Evolutionary conservation across 2,113 vertebrate species (phyloP), one percentile per base, ranked within the genome.

Genomic region (Rousettus leschenaultii): DNA sequence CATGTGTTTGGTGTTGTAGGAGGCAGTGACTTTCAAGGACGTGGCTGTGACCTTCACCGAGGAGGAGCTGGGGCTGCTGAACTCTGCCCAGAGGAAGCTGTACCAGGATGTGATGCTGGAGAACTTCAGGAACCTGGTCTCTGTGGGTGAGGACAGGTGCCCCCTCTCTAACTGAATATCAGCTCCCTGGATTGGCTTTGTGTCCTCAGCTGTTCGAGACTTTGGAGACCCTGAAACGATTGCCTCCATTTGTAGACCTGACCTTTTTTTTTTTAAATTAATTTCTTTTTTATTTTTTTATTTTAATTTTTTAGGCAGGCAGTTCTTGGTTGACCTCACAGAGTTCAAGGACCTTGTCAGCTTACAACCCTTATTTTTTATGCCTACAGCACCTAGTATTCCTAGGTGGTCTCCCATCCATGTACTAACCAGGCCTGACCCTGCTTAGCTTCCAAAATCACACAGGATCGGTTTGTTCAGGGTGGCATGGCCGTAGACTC

Each of bases 61-160:
- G 68, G 92, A 94, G 51, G 95, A 96, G 48, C 12, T 94, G n/a
- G 40, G 55, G 57, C 87, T 96, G 11, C 80, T 96, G 38, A 87
- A 94, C 57, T 1, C 13, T 0, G 1, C 40, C 6, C 91, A 96
- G 48, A 96, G 65, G 82, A 74, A 74, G 59, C 57, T 96, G 66
- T 91, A 96, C 22, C 57, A 8, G 9, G 87, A 94, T 12, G 91
- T 91, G 74, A 96, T 94, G 95, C 57, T 94, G 74, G 92, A 94
- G 87, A 96, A 94, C 82, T 91, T 96, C 87, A 3, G 18, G 92
- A 96, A 96, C 83, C 66, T 96, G 40, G 6, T 91, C 1, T 94
- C 82, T 9, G 22, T 91, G 68, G 92, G 95, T 96, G 66, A 94
- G 95, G 9, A 87, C 10, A 8, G 10, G 48, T 1, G 0, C 70